A percentile compares a stretch with the other conserved stretches of the same genome.
These are phyloP conservation scores for Luperina nickerlii DNA, from an alignment of 2,888 invertebrate genomes.

Conservation along the genomic window DNA sequence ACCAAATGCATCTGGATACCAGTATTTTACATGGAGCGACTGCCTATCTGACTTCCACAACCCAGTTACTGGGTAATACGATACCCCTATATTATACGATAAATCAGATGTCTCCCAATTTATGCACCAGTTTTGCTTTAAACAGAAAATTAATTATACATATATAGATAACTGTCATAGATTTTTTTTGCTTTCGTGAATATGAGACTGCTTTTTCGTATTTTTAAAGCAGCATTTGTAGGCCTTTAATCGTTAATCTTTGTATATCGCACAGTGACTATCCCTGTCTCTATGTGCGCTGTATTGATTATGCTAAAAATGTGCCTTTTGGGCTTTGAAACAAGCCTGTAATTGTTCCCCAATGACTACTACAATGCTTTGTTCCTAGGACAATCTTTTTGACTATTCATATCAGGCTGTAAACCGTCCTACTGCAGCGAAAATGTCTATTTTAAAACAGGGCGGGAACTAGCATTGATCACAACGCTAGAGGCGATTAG, in stretches of 20 bases:
- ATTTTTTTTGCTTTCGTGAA: background rate
- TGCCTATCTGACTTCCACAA: too few species aligned
- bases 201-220: background rate
- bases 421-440: conserved; percentile 1
- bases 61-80: too few species aligned
- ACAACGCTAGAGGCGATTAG: background rate
- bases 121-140: conserved; percentile 42
- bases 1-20: too few species aligned
- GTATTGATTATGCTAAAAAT: background rate
- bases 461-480: conserved; percentile 29
- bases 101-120: too few species aligned
- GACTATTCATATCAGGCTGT: background rate
- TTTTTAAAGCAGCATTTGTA: background rate
- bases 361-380: background rate
- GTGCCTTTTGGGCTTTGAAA: background rate
- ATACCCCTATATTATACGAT: too few species aligned
- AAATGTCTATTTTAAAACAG: background rate
- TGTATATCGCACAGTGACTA: background rate
- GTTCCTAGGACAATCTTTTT: background rate
- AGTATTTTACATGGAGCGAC: too few species aligned
- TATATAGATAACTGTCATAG: background rate
- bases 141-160: conserved; percentile 3
- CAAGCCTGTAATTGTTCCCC: background rate
- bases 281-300: background rate
- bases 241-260: too few species aligned